Evolutionary conservation across 2,797 vertebrate species (phyloP).

Genomic region (Tenualosa thibaudeaui): DNA sequence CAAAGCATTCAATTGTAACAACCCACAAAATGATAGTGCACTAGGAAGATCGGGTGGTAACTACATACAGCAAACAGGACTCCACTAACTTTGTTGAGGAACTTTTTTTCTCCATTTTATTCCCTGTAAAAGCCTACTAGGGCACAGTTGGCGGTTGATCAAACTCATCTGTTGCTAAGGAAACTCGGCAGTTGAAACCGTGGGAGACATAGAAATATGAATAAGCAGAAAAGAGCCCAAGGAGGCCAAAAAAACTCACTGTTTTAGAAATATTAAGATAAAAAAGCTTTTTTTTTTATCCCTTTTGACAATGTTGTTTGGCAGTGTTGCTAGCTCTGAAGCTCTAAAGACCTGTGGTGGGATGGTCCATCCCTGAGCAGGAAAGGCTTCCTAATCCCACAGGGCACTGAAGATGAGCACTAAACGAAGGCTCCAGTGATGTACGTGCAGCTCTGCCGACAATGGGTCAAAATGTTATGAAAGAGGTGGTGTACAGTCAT

Average conservation of each 20-base stretch:
- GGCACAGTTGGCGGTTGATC: slow-evolving; percentile 35
- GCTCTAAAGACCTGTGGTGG: background rate
- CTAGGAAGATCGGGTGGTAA: background rate
- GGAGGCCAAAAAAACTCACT: background rate
- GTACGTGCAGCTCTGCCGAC: background rate
- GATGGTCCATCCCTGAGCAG: background rate
- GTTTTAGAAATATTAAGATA: background rate
- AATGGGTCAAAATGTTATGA: background rate
- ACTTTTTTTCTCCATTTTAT: background rate
- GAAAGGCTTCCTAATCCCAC: background rate
- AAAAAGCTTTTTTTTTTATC: background rate
- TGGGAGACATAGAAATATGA: slow-evolving; percentile 20
- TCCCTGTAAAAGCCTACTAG: slow-evolving; percentile 2
- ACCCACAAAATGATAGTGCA: background rate
- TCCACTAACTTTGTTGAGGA: background rate
- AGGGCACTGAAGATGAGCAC: background rate
- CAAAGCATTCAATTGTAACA: background rate
- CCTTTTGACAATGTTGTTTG: background rate
- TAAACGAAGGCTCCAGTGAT: background rate
- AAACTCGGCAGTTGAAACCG: slow-evolving; percentile 32
- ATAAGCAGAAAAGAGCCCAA: background rate
- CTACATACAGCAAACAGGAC: background rate
- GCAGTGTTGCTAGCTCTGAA: background rate
- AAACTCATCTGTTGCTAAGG: slow-evolving; percentile 38
- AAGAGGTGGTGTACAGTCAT: too few species aligned